Evolutionary conservation across 1,140 invertebrate genomes (phyloP).

Genomic region (Hyles euphorbiae): DNA sequence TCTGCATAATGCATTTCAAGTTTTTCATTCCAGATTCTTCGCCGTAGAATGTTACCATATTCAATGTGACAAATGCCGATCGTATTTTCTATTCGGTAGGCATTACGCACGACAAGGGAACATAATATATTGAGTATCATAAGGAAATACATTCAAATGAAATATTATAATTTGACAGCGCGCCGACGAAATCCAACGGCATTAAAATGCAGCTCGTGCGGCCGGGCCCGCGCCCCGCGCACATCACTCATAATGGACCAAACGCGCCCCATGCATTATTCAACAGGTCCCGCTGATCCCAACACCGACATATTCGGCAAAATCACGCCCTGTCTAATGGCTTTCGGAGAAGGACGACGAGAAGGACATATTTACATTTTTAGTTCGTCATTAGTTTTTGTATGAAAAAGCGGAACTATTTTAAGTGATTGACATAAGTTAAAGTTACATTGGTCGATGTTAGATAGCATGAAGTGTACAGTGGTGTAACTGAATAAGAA

Average conservation of each 20-base stretch:
- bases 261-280: conserved; percentile 61
- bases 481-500: not conserved
- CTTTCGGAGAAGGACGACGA: not conserved
- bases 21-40: not conserved
- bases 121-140: conserved; percentile 48
- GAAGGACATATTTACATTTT: too few species aligned
- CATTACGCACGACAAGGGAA: conserved; percentile 17
- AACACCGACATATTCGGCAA: conserved; percentile 46
- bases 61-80: not conserved
- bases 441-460: not conserved
- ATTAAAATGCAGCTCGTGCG: conserved; percentile 71
- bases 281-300: conserved; percentile 52
- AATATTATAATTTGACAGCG: conserved; percentile 56
- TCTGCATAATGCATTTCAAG: conserved; percentile 9
- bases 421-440: too few species aligned
- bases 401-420: not conserved
- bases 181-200: conserved; percentile 43
- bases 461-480: not conserved
- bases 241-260: conserved; percentile 57
- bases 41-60: not conserved
- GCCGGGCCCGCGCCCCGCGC: conserved; percentile 22
- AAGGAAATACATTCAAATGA: conserved; percentile 41
- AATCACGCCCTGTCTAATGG: conserved; percentile 5
- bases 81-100: conserved; percentile 21
- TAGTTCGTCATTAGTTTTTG: not conserved